phyloP scores from a whole-genome alignment of 2,797 vertebrate genomes.

The Coendou prehensilis region DNA sequence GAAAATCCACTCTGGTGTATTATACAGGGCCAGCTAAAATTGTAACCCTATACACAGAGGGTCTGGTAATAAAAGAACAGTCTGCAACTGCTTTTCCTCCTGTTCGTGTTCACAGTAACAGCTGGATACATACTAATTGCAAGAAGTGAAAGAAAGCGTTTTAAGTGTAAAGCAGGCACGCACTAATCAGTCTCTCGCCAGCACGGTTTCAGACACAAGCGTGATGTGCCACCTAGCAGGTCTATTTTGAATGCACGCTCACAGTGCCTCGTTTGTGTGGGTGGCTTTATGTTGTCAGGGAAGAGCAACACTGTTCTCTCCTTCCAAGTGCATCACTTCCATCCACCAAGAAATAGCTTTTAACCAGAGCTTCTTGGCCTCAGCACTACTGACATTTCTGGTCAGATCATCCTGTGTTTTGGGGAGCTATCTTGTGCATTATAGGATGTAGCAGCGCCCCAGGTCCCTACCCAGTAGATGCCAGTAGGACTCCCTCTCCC shows the following conservation, averaged over 20 bases:
- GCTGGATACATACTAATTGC: constrained; percentile 62
- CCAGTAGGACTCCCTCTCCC: background rate
- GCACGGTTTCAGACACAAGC: constrained; percentile 73
- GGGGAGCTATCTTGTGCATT: background rate
- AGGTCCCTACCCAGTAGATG: background rate
- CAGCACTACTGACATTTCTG: background rate
- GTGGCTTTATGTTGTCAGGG: background rate
- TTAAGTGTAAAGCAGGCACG: background rate
- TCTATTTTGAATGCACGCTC: constrained; percentile 77
- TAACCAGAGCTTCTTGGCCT: background rate
- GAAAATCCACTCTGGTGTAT: constrained; percentile 8
- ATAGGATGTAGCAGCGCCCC: background rate
- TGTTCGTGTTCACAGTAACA: background rate
- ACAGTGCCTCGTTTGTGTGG: background rate
- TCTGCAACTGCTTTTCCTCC: constrained; percentile 19
- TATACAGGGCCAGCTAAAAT: background rate
- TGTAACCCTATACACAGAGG: background rate
- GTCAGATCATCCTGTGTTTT: background rate
- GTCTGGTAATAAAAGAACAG: constrained; percentile 64
- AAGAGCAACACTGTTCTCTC: constrained; percentile 64
- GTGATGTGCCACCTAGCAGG: constrained; percentile 72
- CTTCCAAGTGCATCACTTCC: constrained; percentile 1
- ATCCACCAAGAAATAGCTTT: constrained; percentile 52
- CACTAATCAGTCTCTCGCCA: constrained; percentile 44
- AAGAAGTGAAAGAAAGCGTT: constrained; percentile 62